These are phyloP conservation scores for Rhadinocentrus ornatus DNA, from an alignment of 2,797 vertebrate species.

Conservation along the genomic window DNA sequence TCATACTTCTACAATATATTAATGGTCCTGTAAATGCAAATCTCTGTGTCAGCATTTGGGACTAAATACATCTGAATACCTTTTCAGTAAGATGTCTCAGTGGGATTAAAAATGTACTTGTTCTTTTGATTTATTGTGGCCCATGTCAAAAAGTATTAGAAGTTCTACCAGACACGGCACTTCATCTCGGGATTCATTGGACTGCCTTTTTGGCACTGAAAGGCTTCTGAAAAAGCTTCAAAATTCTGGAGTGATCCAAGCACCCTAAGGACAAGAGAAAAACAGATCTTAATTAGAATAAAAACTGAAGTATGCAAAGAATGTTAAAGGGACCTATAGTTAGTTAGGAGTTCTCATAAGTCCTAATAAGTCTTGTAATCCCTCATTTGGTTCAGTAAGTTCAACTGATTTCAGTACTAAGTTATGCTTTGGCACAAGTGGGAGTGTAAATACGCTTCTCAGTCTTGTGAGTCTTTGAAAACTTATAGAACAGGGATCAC, in stretches of 20 bases:
- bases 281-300: conserved; percentile 5
- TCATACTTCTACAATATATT: conserved; percentile 25
- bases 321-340: neutral
- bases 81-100: conserved; percentile 52
- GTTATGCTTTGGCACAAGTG: neutral
- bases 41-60: conserved; percentile 25
- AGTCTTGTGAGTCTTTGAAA: conserved; percentile 1
- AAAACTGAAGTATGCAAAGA: conserved; percentile 5
- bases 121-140: conserved; percentile 48
- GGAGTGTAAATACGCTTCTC: conserved; percentile 5
- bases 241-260: conserved; percentile 96
- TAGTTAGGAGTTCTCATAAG: neutral
- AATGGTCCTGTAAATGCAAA: conserved; percentile 22
- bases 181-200: conserved; percentile 89
- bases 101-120: conserved; percentile 43
- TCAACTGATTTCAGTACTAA: no score
- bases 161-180: conserved; percentile 92
- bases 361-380: conserved; percentile 2
- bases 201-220: conserved; percentile 87
- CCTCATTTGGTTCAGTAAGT: conserved; percentile 5
- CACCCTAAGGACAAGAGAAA: conserved; percentile 82
- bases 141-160: conserved; percentile 38
- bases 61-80: conserved; percentile 39
- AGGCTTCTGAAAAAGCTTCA: conserved; percentile 91
- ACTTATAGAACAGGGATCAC: no score